Evolutionary conservation across 2,113 vertebrate species (phyloP).

Genomic region (Lutjanus erythropterus): DNA sequence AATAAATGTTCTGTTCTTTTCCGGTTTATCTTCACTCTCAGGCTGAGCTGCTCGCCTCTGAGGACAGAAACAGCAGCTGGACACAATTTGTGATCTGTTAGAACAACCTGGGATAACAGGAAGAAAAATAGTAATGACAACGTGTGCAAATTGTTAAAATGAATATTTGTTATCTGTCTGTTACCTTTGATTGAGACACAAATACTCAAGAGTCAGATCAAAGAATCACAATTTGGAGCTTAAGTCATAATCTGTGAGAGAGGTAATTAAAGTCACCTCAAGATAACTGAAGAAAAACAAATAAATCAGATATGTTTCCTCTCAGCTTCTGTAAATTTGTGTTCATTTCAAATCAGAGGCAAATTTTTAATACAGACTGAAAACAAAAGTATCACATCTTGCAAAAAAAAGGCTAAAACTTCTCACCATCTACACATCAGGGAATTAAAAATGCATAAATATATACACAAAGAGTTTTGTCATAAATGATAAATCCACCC

Average conservation of each 20-base stretch:
- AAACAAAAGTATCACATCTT: slow-evolving; percentile 9
- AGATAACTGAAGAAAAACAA: slow-evolving; percentile 4
- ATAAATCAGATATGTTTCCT: neutral
- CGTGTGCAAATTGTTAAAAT: neutral
- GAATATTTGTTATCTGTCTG: neutral
- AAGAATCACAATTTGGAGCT: too few species aligned
- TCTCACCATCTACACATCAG: slow-evolving; percentile 38
- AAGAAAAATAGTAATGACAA: neutral
- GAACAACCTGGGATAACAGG: neutral
- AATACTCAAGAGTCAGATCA: too few species aligned
- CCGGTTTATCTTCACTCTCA: too few species aligned
- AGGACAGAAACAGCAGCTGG: neutral
- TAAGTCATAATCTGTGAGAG: neutral
- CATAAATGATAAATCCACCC: slow-evolving; percentile 16
- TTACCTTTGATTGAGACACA: neutral
- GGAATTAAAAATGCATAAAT: slow-evolving; percentile 51
- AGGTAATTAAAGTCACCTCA: neutral
- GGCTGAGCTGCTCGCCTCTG: neutral
- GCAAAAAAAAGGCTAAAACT: neutral
- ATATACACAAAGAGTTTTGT: slow-evolving; percentile 47
- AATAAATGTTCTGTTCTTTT: neutral
- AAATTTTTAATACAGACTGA: slow-evolving; percentile 13
- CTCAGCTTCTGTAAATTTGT: neutral
- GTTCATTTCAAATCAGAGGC: slow-evolving; percentile 35
- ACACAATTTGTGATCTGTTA: neutral